These are phyloP conservation scores for Trachelipus rathkii DNA, from an alignment of 1,140 invertebrate species.

Conservation along the genomic window DNA sequence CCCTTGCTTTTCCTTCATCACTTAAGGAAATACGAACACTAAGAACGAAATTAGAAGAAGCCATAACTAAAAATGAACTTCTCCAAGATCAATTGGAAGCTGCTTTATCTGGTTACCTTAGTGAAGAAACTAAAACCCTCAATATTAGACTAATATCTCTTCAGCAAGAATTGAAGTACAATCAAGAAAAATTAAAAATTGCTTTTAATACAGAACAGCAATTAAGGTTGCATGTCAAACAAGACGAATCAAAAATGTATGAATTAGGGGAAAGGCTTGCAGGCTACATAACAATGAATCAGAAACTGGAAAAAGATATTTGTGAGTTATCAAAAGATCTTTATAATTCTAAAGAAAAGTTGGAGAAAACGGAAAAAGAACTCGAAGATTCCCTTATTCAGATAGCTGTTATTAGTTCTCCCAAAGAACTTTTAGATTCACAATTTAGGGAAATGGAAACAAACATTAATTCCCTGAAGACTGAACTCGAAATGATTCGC, in stretches of 20 bases:
- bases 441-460: not conserved
- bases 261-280: not conserved
- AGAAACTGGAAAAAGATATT: not conserved
- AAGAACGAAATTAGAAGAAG: constrained; percentile 50
- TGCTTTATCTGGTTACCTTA: constrained; percentile 30
- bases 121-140: constrained; percentile 26
- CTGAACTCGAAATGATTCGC: not conserved
- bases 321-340: not conserved
- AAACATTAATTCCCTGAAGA: not conserved
- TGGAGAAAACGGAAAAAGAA: not conserved
- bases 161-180: not conserved
- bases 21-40: constrained; percentile 50
- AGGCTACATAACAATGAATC: not conserved
- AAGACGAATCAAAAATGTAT: not conserved
- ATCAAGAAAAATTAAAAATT: not conserved
- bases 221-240: not conserved
- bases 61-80: constrained; percentile 49
- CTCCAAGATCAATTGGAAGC: constrained; percentile 49
- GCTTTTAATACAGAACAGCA: not conserved
- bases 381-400: not conserved
- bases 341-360: not conserved
- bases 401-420: not conserved
- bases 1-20: constrained; percentile 41
- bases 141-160: not conserved
- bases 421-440: not conserved